Evolutionary conservation across 2,797 vertebrate genomes (phyloP).

Genomic region (Phalanger gymnotis): DNA sequence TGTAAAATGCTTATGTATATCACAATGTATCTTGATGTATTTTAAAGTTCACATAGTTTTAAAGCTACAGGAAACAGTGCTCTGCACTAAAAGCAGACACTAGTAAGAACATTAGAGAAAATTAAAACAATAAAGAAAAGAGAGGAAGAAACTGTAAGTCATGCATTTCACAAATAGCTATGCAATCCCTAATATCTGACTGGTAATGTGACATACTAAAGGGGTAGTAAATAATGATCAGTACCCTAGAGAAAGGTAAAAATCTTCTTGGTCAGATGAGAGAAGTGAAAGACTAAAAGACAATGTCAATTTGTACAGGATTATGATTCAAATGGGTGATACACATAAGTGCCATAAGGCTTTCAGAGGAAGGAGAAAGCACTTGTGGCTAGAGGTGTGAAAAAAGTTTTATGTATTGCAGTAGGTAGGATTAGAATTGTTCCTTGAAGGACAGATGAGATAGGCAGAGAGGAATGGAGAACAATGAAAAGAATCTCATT

Average conservation of each 20-base stretch:
- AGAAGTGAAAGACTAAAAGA: background rate
- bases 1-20: background rate
- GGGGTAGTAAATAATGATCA: background rate
- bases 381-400: background rate
- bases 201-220: background rate
- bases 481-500: background rate
- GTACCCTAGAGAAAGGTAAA: background rate
- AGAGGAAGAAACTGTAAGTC: background rate
- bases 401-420: background rate
- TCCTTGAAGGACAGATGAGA: background rate
- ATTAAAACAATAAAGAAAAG: background rate
- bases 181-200: no score
- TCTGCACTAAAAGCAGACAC: background rate
- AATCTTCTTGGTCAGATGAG: background rate
- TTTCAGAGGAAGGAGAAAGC: background rate
- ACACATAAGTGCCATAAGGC: background rate
- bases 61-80: background rate
- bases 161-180: background rate
- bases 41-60: background rate
- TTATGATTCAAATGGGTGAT: background rate
- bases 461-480: background rate
- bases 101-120: background rate
- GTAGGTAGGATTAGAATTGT: background rate
- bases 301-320: background rate
- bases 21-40: background rate